Base-by-base conservation (phyloP, 2,888 invertebrate species). In the Palloptera scutellata region DNA sequence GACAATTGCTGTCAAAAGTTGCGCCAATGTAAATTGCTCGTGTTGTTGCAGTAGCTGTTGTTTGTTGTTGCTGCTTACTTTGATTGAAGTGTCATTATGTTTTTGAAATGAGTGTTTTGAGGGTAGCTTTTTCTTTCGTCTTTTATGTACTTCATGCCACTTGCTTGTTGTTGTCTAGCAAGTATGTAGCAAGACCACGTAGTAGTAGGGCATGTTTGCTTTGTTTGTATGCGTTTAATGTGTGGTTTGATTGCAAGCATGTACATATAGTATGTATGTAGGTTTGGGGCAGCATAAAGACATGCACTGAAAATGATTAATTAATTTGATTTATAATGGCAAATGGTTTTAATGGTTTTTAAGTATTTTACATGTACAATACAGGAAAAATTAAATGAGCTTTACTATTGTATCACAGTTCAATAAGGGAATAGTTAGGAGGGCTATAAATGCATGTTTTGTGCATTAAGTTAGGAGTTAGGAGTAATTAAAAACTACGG, bases 311-410 rank as follows among this genome's bases (percentile, higher is more conserved):
- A 42, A 59, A 58, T 59, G 43, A 59, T 64, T 52, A 64, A 59
- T 64, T 64, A 64, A 59, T 51, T 59, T 59, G 59, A 64, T 52
- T 64, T 64, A 59, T 64, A 51, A 43, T 64, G 58, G 41, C 58
- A 58, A 64, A 59, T 51, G 45, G 58, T 51, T 59, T 40, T 52
- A 64, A 59, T 40, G 58, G 64, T 43, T 59, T 30, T 63, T 45
- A 17, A 48, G 30, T 30, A 30, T 30, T 30, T 30, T 30, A 30
- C 30, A 30, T 30, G 30, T 30, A 30, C 6, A 30, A 4, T 30
- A 30, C 6, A 30, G 6, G 6, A 30, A 30, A 30, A 30, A 30
- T 30, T 30, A 30, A 30, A 30, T 30, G 30, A 30, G n/a, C n/a
- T n/a, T 30, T 30, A 4, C 30, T 30, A 30, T 30, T 30, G 30